A percentile compares a stretch with the other conserved stretches of the same genome.
phyloP scores from a whole-genome alignment of 2,888 invertebrate species.

The Drosophila subquinaria region DNA sequence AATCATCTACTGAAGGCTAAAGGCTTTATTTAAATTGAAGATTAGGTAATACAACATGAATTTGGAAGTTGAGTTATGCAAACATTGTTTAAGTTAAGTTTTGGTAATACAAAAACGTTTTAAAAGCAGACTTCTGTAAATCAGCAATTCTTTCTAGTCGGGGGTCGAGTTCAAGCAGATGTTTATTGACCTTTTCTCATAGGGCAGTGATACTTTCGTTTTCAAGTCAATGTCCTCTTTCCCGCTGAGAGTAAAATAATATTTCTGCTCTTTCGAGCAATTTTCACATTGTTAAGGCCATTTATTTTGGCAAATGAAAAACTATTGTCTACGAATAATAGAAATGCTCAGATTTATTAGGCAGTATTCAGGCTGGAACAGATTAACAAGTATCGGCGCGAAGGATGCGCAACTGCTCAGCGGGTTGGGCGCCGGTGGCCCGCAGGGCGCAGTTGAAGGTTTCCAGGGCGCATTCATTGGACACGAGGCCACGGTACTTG shows the following conservation, averaged over 20 bases:
- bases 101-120: too few species aligned
- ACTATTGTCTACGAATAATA: conserved; percentile 3
- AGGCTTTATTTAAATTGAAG: too few species aligned
- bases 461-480: conserved; percentile 74
- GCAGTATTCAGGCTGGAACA: background rate
- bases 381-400: conserved; percentile 53
- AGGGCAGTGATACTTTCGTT: background rate
- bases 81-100: too few species aligned
- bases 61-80: too few species aligned
- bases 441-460: conserved; percentile 76
- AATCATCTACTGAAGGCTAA: too few species aligned
- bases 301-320: conserved; percentile 25
- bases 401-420: conserved; percentile 58
- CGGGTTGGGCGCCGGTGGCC: conserved; percentile 37
- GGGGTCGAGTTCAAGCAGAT: background rate
- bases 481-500: conserved; percentile 72
- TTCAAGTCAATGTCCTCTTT: conserved; percentile 2
- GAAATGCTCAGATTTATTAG: background rate
- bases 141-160: too few species aligned
- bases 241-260: background rate
- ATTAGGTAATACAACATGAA: too few species aligned
- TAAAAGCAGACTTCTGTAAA: too few species aligned
- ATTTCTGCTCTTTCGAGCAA: background rate
- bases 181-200: background rate
- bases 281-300: conserved; percentile 10